Evolutionary conservation across 2,797 vertebrate species (phyloP).

Genomic region (Malurus leucopterus): DNA sequence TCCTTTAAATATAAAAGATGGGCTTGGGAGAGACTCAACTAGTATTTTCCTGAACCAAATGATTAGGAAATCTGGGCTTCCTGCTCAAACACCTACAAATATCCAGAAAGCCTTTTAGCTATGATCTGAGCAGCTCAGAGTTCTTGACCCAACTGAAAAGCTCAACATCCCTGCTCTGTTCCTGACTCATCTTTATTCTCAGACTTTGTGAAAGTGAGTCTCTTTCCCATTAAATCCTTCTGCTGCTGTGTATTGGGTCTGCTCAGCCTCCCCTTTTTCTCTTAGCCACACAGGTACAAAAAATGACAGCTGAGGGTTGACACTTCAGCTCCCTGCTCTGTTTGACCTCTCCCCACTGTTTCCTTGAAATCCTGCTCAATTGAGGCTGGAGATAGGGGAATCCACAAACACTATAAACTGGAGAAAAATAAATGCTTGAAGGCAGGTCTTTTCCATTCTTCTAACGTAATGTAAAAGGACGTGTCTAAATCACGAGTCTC

Average conservation of each 20-base stretch:
- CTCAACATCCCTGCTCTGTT: neutral
- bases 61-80: neutral
- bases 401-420: accelerated
- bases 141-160: neutral
- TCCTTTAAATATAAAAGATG: neutral
- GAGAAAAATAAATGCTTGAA: neutral
- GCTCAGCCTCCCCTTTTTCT: neutral
- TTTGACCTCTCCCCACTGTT: neutral
- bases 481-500: neutral
- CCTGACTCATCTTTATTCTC: neutral
- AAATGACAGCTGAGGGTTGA: neutral
- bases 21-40: neutral
- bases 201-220: accelerated
- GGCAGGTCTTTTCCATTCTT: neutral
- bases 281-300: neutral
- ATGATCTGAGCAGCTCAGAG: neutral
- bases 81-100: neutral
- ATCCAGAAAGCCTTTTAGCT: neutral
- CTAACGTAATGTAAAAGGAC: neutral
- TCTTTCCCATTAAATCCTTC: neutral
- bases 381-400: neutral
- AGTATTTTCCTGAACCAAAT: neutral
- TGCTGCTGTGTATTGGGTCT: neutral
- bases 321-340: neutral
- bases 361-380: neutral